Evolutionary conservation across 2,113 vertebrate genomes (phyloP).

Genomic region (Erpornis zantholeuca): DNA sequence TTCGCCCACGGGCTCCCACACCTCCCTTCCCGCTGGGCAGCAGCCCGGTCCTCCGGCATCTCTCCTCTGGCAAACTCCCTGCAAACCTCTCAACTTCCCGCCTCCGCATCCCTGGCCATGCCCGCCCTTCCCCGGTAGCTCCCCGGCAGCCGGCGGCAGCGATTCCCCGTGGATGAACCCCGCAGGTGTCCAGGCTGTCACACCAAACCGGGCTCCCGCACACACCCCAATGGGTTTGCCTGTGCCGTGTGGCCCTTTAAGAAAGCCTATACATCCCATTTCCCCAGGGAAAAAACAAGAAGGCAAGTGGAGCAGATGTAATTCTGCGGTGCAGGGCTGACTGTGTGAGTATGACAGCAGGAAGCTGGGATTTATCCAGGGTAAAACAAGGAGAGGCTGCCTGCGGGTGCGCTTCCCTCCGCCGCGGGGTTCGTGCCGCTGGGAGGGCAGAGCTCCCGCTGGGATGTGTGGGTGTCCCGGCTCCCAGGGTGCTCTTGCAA

Average conservation of each 20-base stretch:
- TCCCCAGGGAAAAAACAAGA: neutral
- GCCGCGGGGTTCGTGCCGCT: fast-evolving
- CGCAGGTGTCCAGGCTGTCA: fast-evolving
- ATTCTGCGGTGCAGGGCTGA: neutral
- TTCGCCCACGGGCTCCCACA: fast-evolving
- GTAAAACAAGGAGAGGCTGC: neutral
- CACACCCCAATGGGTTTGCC: fast-evolving
- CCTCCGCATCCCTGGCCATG: fast-evolving
- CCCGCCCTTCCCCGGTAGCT: neutral
- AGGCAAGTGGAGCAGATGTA: neutral
- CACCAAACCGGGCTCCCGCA: fast-evolving
- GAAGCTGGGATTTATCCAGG: neutral
- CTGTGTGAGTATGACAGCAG: neutral
- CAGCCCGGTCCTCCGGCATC: neutral
- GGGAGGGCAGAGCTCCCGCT: neutral
- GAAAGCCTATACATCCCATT: neutral
- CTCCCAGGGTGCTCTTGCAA: neutral
- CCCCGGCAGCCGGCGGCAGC: neutral
- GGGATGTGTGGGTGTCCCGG: neutral
- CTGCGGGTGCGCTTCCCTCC: neutral
- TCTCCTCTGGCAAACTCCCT: fast-evolving
- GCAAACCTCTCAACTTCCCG: fast-evolving
- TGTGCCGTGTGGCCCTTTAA: neutral
- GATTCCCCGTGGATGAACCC: fast-evolving
- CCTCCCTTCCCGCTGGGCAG: neutral